Evolutionary conservation across 2,888 invertebrate genomes (phyloP), one percentile per base, ranked within the genome.

Genomic region (Hesperia comma): DNA sequence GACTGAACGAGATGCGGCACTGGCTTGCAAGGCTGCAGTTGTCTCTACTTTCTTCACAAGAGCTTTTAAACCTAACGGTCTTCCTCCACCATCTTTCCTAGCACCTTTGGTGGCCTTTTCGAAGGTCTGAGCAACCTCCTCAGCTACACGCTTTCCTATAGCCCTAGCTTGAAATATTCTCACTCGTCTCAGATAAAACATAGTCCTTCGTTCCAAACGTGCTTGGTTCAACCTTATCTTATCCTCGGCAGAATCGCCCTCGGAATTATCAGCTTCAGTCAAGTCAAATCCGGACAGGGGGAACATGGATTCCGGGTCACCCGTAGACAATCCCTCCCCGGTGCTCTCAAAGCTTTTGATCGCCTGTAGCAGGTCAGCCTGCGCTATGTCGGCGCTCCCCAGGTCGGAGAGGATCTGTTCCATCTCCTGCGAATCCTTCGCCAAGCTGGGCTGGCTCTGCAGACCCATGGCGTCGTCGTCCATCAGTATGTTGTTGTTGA

Each of bases 21-120:
- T 89, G 0, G 90, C 90, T 74, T 92, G 91, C 67, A 92, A 78
- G 0, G 87, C 82, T 33, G 90, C 82, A 8, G 89, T 92, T 12
- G 90, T 91, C 72, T 92, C 91, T 62, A 93, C 78, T 71, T 85
- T 87, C 69, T 92, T 92, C 56, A 93, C 74, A 68, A 93, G 81
- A 12, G 90, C 88, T 77, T 92, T 92, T 17, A 92, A 74, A 0
- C 92, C 91, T 71, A 90, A 80, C 1, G 90, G 88, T 68, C 92
- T 80, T 1, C 91, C 92, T 17, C 84, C 86, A 33, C 92, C 94
- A 79, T 92, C 92, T 75, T 92, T 93, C 33, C 95, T 93, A 70
- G 96, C 95, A 32, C 96, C 96, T 78, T 95, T 94, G 71, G 96
- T 96, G 72, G 96, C 95, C 63, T 97, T 95, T 6, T 96, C 96